Percentiles rank a stretch among this genome's conserved stretches.
phyloP scores from a whole-genome alignment of 2,888 invertebrate genomes.

The Dasysyrphus tricinctus region DNA sequence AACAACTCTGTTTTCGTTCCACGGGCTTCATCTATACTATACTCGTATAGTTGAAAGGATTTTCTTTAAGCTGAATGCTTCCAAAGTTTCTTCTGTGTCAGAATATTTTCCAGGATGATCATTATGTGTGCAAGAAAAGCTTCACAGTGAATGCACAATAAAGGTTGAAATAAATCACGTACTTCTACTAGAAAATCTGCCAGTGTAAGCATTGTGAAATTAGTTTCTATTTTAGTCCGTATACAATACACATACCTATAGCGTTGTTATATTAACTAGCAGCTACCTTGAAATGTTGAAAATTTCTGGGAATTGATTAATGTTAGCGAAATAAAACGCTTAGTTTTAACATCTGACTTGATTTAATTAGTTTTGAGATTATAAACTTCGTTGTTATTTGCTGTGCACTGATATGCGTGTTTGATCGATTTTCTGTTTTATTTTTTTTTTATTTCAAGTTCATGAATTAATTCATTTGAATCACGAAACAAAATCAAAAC shows the following conservation, averaged over 20 bases:
- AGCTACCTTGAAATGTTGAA: background rate
- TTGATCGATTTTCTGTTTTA: slow-evolving; percentile 11
- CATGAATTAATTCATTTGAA: slow-evolving; percentile 43
- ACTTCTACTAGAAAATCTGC: background rate
- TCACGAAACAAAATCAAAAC: slow-evolving; percentile 35
- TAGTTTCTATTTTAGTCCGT: background rate
- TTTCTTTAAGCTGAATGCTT: too few relatives aligned
- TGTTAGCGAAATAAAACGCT: slow-evolving; percentile 4
- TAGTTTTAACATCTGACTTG: background rate
- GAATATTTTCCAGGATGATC: too few relatives aligned
- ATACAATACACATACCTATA: too few relatives aligned
- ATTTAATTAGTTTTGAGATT: slow-evolving; percentile 21
- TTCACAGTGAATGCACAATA: too few relatives aligned
- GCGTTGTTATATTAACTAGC: background rate
- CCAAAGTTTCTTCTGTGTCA: too few relatives aligned
- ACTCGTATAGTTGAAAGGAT: too few relatives aligned
- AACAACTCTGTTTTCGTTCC: too few relatives aligned
- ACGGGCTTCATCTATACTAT: too few relatives aligned
- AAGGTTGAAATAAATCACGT: background rate
- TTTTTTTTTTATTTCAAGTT: background rate
- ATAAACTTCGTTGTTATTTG: slow-evolving; percentile 11
- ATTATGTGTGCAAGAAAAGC: too few relatives aligned
- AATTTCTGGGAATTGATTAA: slow-evolving; percentile 45
- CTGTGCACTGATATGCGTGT: slow-evolving; percentile 43
- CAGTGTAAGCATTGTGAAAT: background rate